Evolutionary conservation across 2,797 vertebrate genomes (phyloP).

Genomic region (Melopsittacus undulatus): DNA sequence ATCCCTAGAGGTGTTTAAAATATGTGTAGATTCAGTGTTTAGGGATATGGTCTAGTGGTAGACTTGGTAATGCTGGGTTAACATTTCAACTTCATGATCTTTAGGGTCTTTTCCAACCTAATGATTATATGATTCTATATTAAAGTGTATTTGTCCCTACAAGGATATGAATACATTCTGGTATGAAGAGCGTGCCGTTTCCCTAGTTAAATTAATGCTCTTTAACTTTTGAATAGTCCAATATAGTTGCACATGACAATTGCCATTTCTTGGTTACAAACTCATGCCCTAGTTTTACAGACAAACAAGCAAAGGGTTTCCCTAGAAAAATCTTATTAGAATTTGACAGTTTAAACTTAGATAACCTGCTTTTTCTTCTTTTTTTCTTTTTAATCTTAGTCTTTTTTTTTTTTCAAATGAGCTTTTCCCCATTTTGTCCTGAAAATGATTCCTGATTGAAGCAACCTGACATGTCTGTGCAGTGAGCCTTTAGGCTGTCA

Average conservation of each 20-base stretch:
- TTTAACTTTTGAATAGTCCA: not conserved
- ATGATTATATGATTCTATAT: not conserved
- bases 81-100: rapidly evolving
- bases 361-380: not conserved
- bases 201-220: not conserved
- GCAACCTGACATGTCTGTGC: not conserved
- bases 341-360: not conserved
- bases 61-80: not conserved
- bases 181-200: not conserved
- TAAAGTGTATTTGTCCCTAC: not conserved
- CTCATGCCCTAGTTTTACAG: not conserved
- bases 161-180: not conserved
- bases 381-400: not conserved
- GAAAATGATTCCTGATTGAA: not conserved
- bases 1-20: not conserved
- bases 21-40: rapidly evolving
- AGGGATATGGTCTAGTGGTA: not conserved
- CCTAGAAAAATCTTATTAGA: not conserved
- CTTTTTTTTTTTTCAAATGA: not conserved
- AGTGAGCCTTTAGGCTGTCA: not conserved
- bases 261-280: not conserved
- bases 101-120: not conserved
- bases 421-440: not conserved
- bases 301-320: not conserved
- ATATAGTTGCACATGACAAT: not conserved